A percentile compares a stretch with the other conserved stretches of the same genome.
Evolutionary conservation across 2,797 vertebrate genomes (phyloP).

Genomic region (Dallia pectoralis): DNA sequence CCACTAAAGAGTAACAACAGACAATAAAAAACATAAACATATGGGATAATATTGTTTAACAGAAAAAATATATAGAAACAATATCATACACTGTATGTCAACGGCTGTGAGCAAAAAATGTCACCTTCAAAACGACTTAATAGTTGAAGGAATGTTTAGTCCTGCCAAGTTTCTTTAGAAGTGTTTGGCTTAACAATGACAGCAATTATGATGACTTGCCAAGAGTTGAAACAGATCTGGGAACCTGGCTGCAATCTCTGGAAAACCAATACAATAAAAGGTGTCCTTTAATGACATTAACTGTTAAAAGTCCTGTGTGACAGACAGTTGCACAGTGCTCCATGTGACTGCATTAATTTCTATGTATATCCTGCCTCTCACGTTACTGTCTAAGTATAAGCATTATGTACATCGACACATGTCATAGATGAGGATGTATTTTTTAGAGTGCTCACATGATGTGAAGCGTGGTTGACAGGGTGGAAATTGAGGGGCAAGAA

Average conservation of each 20-base stretch:
- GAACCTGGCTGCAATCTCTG: neutral
- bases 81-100: neutral
- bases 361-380: conserved; percentile 61
- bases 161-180: neutral
- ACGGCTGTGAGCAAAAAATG: neutral
- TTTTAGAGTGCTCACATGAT: conserved; percentile 58
- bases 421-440: conserved; percentile 58
- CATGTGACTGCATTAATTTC: conserved; percentile 40
- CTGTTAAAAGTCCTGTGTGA: conserved; percentile 35
- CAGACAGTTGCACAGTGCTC: conserved; percentile 55
- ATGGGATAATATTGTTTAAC: neutral
- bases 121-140: neutral
- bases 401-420: conserved; percentile 59
- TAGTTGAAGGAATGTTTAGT: neutral
- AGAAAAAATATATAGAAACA: neutral
- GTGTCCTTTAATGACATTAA: conserved; percentile 31
- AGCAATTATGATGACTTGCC: neutral
- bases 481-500: conserved; percentile 22
- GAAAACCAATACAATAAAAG: neutral
- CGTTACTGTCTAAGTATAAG: conserved; percentile 68
- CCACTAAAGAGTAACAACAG: conserved; percentile 51
- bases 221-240: neutral
- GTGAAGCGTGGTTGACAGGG: conserved; percentile 21
- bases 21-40: conserved; percentile 4
- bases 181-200: neutral